Evolutionary conservation across 2,797 vertebrate genomes (phyloP), one percentile per base, ranked within the genome.

Genomic region (Psittacula echo): DNA sequence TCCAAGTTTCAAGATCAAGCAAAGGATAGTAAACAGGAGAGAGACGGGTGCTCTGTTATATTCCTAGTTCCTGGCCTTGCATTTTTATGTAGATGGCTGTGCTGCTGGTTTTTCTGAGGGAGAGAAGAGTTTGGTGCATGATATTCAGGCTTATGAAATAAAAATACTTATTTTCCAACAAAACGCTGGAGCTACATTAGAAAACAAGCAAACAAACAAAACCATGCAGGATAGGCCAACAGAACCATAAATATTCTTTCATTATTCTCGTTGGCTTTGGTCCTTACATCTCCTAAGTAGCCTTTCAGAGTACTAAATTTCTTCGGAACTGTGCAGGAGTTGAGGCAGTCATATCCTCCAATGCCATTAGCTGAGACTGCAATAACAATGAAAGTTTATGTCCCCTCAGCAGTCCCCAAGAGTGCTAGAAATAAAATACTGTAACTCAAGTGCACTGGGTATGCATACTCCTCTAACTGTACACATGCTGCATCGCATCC

Each of bases 1-100:
- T 50, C 72, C 45, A 74, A 71, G 47, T 64, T 79, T 88, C 80
- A 90, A 88, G 66, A 94, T 92, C 72, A 76, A 76, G 68, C 30
- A 80, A 83, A 89, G 68, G 85, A 68, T 53, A 82, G 75, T 7
- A 17, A 82, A 64, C 11, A 44, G 34, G 20, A 70, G 37, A 78
- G 56, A 71, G 7, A 9, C 9, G 6, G 50, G 32, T 50, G 24
- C 42, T 77, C 45, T 68, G 30, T 7, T 56, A 37, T 37, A 7
- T 54, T 67, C 47, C 39, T 17, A 45, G 42, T 24, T 87, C 16
- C 75, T 34, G 30, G 30, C 23, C 44, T 30, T 76, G 60, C 7
- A 7, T 50, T 89, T 84, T 89, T 26, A 39, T 37, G 53, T 70
- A 85, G 30, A 32, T 56, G 18, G 19, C 16, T 37, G 23, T 30